Evolutionary conservation across 2,797 vertebrate species (phyloP).

Genomic region (Syndactyla subalaris): DNA sequence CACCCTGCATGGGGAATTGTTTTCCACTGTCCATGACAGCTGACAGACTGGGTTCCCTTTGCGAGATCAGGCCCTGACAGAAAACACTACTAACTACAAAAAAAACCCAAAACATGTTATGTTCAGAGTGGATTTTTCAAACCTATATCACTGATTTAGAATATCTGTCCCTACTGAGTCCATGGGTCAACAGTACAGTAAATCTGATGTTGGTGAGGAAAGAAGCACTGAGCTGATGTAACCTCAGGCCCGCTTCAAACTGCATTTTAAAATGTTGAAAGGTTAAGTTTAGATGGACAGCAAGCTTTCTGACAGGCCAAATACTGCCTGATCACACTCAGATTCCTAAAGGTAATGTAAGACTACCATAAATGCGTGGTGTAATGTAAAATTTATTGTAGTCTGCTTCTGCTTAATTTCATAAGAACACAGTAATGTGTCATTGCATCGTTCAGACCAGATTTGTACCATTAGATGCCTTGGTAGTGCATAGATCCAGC

Average conservation of each 20-base stretch:
- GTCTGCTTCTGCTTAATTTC: neutral
- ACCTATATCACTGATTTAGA: neutral
- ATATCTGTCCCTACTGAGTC: neutral
- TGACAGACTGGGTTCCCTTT: neutral
- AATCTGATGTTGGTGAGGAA: neutral
- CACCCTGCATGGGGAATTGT: neutral
- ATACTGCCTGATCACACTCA: neutral
- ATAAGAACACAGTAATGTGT: neutral
- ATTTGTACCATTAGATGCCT: neutral
- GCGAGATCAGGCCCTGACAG: neutral
- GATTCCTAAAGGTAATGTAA: neutral
- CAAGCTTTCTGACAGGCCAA: neutral
- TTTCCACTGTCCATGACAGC: neutral
- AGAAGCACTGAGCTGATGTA: neutral
- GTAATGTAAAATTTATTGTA: neutral
- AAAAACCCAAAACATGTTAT: accelerated
- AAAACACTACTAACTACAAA: neutral
- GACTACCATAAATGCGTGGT: neutral
- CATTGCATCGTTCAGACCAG: neutral
- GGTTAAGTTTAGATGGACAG: neutral
- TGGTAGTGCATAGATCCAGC: neutral
- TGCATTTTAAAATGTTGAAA: neutral
- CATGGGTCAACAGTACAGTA: neutral
- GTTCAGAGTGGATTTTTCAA: neutral
- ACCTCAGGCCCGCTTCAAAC: neutral